These are phyloP conservation scores for Drosophila suzukii DNA, from an alignment of 1,140 invertebrate genomes.

Conservation along the genomic window DNA sequence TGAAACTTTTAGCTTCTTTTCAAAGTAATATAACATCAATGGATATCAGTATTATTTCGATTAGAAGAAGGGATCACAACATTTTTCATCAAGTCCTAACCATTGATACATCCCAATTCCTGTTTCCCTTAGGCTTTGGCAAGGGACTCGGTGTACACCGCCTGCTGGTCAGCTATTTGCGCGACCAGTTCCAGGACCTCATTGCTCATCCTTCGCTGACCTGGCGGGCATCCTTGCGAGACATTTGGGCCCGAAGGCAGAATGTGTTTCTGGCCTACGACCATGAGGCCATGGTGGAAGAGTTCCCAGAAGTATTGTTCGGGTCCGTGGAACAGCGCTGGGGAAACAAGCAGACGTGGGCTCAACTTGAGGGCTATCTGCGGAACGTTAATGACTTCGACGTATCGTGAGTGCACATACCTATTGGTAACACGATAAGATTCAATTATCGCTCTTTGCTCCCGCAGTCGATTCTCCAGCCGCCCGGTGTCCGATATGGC, in stretches of 20 bases:
- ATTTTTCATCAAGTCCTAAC: too few relatives aligned
- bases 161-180: constrained; percentile 85
- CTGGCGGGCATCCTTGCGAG: constrained; percentile 85
- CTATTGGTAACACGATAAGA: constrained; percentile 1
- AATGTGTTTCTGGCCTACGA: constrained; percentile 87
- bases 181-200: constrained; percentile 85
- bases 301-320: constrained; percentile 71
- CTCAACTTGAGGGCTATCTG: constrained; percentile 85
- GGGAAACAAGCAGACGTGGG: constrained; percentile 86
- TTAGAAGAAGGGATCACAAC: background rate
- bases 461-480: constrained; percentile 68
- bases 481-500: constrained; percentile 87
- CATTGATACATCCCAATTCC: too few relatives aligned
- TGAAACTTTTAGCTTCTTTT: too few relatives aligned
- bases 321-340: constrained; percentile 85
- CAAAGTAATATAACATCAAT: too few relatives aligned
- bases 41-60: background rate
- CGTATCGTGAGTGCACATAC: constrained; percentile 58
- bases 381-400: constrained; percentile 69
- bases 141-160: constrained; percentile 84
- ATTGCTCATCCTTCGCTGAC: constrained; percentile 84
- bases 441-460: background rate
- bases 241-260: constrained; percentile 85
- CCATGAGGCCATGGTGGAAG: constrained; percentile 73
- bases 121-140: constrained; percentile 79